Conservation (phyloP, 2,888 invertebrate genomes). For the Isotomurus palustris region DNA sequence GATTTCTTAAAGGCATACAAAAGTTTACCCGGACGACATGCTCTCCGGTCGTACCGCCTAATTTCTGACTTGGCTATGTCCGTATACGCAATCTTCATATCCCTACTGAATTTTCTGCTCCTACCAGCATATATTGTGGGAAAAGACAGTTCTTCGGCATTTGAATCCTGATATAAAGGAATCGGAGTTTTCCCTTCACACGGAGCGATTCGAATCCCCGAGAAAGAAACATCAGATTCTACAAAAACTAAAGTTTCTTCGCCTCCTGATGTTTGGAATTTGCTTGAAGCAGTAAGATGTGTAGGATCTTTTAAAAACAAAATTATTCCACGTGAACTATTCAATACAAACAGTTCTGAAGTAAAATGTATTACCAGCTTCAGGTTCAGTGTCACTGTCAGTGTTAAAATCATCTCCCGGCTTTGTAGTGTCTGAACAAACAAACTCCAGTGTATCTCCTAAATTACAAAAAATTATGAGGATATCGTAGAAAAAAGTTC, state of each 20-base stretch:
- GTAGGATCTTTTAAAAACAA: no score
- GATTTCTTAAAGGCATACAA: conserved; percentile 13
- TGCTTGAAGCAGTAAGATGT: no score
- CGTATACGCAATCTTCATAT: conserved; percentile 4
- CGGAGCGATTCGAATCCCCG: conserved; percentile 8
- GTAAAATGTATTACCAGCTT: no score
- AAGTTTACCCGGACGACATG: conserved; percentile 6
- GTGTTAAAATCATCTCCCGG: no score
- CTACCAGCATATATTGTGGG: conserved; percentile 11
- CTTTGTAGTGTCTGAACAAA: no score
- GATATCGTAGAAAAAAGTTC: no score
- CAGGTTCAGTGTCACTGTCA: no score
- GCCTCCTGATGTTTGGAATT: no score
- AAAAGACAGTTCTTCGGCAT: conserved; percentile 14
- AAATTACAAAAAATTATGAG: no score
- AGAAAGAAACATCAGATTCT: not conserved
- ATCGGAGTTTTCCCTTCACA: conserved; percentile 7
- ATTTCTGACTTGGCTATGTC: conserved; percentile 28
- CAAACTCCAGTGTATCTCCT: no score
- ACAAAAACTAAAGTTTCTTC: not conserved
- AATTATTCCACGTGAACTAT: no score
- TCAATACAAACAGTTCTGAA: no score
- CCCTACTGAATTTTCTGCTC: not conserved
- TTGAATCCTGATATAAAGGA: conserved; percentile 1
- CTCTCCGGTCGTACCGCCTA: conserved; percentile 15